Conservation (phyloP, 2,113 vertebrate species). For the Centropristis striata region DNA sequence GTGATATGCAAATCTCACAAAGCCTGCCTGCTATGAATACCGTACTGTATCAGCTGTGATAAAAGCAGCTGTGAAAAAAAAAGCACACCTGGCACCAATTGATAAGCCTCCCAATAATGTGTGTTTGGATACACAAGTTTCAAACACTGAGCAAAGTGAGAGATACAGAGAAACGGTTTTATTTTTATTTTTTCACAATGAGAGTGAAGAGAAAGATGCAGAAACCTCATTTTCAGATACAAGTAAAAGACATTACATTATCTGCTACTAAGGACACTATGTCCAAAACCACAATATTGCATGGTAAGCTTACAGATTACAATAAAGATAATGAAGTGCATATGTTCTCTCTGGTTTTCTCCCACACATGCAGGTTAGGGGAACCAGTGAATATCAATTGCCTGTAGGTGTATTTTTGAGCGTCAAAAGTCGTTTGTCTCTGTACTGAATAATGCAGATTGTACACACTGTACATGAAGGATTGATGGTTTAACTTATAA, state of each 20-base stretch:
- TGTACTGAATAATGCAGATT: too few relatives aligned
- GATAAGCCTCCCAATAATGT: constrained; percentile 8
- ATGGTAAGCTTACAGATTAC: background rate
- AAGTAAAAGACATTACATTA: background rate
- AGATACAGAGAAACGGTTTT: background rate
- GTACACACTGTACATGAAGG: too few relatives aligned
- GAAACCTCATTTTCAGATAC: background rate
- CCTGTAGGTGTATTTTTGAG: too few relatives aligned
- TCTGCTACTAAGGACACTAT: background rate
- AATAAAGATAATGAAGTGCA: too few relatives aligned
- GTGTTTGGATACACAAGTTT: background rate
- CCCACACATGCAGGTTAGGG: too few relatives aligned
- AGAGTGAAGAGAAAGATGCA: background rate
- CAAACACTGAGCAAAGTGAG: background rate
- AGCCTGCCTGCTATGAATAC: background rate
- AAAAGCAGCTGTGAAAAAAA: constrained; percentile 1
- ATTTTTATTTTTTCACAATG: too few relatives aligned
- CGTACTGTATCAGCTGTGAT: background rate
- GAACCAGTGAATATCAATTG: too few relatives aligned
- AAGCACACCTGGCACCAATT: background rate
- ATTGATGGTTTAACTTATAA: too few relatives aligned
- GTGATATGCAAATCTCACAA: constrained; percentile 24
- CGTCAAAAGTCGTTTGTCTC: too few relatives aligned
- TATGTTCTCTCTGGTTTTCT: too few relatives aligned
- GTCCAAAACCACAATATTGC: background rate